Evolutionary conservation across 2,797 vertebrate genomes (phyloP), one percentile per base, ranked within the genome.

Genomic region (Micromesistius poutassou): DNA sequence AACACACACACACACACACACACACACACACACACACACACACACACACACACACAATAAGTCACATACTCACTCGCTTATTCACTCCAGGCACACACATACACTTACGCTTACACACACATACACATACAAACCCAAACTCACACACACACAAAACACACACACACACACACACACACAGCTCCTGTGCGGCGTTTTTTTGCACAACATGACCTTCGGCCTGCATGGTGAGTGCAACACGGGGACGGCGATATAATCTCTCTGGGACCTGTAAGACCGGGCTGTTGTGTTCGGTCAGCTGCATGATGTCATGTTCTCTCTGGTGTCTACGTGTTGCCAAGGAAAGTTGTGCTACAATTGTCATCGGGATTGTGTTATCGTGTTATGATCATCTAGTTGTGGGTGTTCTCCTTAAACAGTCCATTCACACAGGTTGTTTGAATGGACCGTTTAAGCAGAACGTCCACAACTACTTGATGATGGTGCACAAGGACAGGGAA

Each of bases 241-340:
- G 81, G 71, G 81, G 79, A 81, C 79, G 2, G 82, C 77, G 78
- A 42, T 28, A n/a, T 80, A 4, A 70, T 28, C 83, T 78, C 77
- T 40, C 33, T 80, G 81, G 89, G 79, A 81, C 72, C 76, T 76
- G 85, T 36, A 84, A 75, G 68, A 89, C 76, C 79, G 40, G 71
- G 30, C 77, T 73, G 5, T 81, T 83, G 74, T 55, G 76, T 77
- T 85, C 71, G 72, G 66, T 55, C 46, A 83, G 75, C 81, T 46
- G 74, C 46, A 73, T 90, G 84, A 91, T 83, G 86, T 91, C 83
- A 90, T 78, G 22, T 76, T 79, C 74, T 80, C 74, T 76, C 68
- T 46, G 38, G 80, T 55, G 76, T 83, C 79, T 77, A 30, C 31
- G 0, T 78, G 33, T 0, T 78, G 78, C 84, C 75, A 79, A 30